Percentiles rank a stretch among this genome's conserved stretches.
Evolutionary conservation across 2,888 invertebrate species (phyloP).

Genomic region (Auanema freiburgensis): DNA sequence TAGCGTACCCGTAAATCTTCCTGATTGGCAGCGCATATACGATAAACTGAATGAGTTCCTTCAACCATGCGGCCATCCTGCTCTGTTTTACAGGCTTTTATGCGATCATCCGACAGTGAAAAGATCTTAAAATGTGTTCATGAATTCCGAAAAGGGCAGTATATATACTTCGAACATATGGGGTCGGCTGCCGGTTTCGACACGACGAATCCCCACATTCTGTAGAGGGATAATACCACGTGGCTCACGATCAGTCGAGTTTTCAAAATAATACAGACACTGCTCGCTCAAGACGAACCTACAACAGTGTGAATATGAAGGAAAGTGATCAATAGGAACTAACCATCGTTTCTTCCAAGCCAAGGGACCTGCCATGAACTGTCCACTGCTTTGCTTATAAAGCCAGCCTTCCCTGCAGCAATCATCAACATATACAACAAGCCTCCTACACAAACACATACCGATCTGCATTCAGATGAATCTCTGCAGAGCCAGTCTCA

Average conservation of each 20-base stretch:
- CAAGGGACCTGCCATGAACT: slow-evolving; percentile 44
- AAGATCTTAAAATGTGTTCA: slow-evolving; percentile 30
- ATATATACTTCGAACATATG: slow-evolving; percentile 42
- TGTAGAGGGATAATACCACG: slow-evolving; percentile 46
- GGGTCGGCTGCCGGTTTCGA: slow-evolving; percentile 37
- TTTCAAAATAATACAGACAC: slow-evolving; percentile 50
- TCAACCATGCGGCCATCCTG: slow-evolving; percentile 84
- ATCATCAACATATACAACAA: slow-evolving; percentile 3
- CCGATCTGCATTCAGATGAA: slow-evolving; percentile 19
- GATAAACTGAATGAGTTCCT: slow-evolving; percentile 71
- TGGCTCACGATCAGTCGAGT: slow-evolving; percentile 41
- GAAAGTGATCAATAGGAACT: slow-evolving; percentile 7
- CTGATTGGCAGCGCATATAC: slow-evolving; percentile 89
- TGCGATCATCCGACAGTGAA: slow-evolving; percentile 42
- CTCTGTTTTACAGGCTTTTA: slow-evolving; percentile 50
- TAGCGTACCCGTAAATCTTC: slow-evolving; percentile 34
- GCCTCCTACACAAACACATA: neutral
- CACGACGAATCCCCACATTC: slow-evolving; percentile 44
- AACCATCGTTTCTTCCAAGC: slow-evolving; percentile 50
- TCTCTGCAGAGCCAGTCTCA: slow-evolving; percentile 17
- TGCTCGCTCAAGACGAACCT: slow-evolving; percentile 48
- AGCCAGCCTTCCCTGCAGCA: slow-evolving; percentile 43
- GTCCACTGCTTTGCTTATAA: slow-evolving; percentile 47
- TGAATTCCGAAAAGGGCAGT: neutral
- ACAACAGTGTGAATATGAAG: neutral